Base-by-base conservation (phyloP, 2,797 vertebrate genomes). In the Buceros bicornis region DNA sequence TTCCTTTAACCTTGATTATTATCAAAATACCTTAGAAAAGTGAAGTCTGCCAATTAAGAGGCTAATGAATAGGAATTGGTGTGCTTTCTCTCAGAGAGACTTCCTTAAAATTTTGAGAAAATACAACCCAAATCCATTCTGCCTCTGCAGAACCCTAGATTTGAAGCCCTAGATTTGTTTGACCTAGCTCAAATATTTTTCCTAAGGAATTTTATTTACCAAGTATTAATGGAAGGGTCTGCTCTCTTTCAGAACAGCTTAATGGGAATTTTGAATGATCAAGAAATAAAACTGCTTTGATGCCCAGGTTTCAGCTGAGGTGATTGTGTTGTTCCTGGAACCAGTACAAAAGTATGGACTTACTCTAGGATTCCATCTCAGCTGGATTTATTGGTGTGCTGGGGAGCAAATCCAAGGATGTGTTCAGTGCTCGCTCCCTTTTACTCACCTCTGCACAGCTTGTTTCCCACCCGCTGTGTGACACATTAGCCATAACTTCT, bases 401-500 rank as follows among this genome's bases (percentile, higher is more conserved):
- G 57, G 50, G 22, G 33, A 80, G 53, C 61, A 90, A 93, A 93
- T 71, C 56, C 64, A 51, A 80, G 83, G 45, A 81, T 29, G 33
- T 57, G 31, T 57, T 89, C 48, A 53, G 42, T 28, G 28, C 82
- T 84, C 67, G 26, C 35, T 64, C 45, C 33, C 50, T 92, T 93
- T 93, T 53, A 90, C 67, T 53, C 72, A 85, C 65, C 57, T 72
- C 84, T 71, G 87, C 79, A 77, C 64, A 69, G 26, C n/a, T 62
- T 89, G 86, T 73, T 95, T 93, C 84, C 56, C 89, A 77, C 90
- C 76, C 0, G 35, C 93, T 86, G 91, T 77, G 82, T 64, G 76
- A 72, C 78, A 53, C 64, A 76, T 85, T 82, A 91, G 78, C 81
- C 67, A 17, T 79, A 76, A 80, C 83, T 93, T 66, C 74, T 85